phyloP scores from a whole-genome alignment of 1,140 invertebrate species.

The Lordiphosa clarofinis region DNA sequence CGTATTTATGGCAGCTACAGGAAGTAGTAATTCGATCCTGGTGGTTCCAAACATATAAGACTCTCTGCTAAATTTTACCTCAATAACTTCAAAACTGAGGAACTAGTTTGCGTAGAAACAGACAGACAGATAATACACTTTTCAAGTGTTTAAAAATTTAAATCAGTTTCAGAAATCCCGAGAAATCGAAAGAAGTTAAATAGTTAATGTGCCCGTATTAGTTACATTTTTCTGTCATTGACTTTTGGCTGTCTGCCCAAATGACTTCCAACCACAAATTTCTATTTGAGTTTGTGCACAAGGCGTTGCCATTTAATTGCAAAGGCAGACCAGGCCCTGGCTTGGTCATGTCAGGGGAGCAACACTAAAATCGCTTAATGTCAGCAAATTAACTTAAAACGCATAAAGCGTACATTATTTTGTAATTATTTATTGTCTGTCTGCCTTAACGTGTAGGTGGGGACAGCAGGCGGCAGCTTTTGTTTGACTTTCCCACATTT shows the following conservation, averaged over 20 bases:
- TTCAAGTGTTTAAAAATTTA: no score
- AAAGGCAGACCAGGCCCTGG: neutral
- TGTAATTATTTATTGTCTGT: conserved; percentile 70
- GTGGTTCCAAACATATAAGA: no score
- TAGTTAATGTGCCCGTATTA: neutral
- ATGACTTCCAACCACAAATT: conserved; percentile 33
- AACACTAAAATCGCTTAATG: conserved; percentile 74
- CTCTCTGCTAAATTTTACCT: no score
- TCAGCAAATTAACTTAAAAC: conserved; percentile 78
- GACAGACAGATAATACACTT: no score
- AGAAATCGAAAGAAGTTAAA: neutral
- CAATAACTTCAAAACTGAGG: no score
- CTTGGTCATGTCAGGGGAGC: conserved; percentile 26
- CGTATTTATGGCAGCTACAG: no score
- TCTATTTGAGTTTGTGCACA: conserved; percentile 56
- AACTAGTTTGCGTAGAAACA: no score
- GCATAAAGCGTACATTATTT: conserved; percentile 77
- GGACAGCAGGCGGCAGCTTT: conserved; percentile 11
- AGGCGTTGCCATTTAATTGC: conserved; percentile 70
- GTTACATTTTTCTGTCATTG: conserved; percentile 4
- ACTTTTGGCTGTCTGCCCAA: conserved; percentile 55
- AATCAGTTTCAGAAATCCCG: no score
- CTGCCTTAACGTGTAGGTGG: neutral
- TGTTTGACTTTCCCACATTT: conserved; percentile 63
- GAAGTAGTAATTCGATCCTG: no score